phyloP scores from a whole-genome alignment of 2,113 vertebrate genomes.

The Ancistrus triradiatus region DNA sequence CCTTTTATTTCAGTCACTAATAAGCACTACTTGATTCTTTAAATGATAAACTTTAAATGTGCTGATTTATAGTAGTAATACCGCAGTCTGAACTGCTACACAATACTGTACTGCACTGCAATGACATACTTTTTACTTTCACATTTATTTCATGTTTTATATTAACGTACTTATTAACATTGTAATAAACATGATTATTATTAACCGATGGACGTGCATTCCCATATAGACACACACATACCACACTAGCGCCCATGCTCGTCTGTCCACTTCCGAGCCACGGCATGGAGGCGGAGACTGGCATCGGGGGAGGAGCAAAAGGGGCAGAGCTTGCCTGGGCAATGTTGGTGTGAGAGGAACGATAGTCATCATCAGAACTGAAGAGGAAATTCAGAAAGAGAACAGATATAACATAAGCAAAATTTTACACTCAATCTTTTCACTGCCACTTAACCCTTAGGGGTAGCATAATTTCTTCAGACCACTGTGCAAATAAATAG shows the following conservation, averaged over 20 bases:
- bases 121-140: not conserved
- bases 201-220: not conserved
- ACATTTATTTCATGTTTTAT: too few species aligned
- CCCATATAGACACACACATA: slow-evolving; percentile 54
- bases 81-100: too few species aligned
- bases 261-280: slow-evolving; percentile 96
- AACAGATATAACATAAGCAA: not conserved
- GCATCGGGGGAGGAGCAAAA: slow-evolving; percentile 76
- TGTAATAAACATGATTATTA: too few species aligned
- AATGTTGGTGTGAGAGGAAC: slow-evolving; percentile 87
- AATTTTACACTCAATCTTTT: too few species aligned
- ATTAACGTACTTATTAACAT: too few species aligned
- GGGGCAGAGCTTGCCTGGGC: slow-evolving; percentile 74
- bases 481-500: too few species aligned
- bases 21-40: too few species aligned
- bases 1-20: too few species aligned
- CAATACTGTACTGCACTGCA: not conserved
- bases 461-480: too few species aligned
- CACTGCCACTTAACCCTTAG: too few species aligned
- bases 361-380: slow-evolving; percentile 93
- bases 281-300: slow-evolving; percentile 86
- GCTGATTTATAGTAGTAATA: too few species aligned
- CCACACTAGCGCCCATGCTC: slow-evolving; percentile 92
- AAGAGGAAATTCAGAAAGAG: slow-evolving; percentile 29
- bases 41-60: too few species aligned